Percentiles rank a stretch among this genome's conserved stretches.
Conservation (phyloP, 2,888 invertebrate species). For the Liopterus haemorrhoidalis region DNA sequence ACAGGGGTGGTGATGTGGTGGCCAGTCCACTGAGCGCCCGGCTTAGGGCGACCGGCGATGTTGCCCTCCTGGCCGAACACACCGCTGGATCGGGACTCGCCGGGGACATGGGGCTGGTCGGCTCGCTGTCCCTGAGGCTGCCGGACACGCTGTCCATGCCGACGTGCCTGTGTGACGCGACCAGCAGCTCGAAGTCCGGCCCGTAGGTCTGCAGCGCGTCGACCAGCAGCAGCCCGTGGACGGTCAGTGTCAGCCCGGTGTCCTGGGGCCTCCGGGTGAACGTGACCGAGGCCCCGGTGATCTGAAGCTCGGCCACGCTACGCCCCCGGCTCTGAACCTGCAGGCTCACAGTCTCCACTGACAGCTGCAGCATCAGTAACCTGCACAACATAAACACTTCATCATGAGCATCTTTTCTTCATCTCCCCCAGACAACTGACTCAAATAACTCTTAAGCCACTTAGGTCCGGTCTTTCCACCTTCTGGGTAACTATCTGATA, state of each 20-base stretch:
- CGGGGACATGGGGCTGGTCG: conserved; percentile 81
- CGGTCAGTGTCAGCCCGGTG: conserved; percentile 73
- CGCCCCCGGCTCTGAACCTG: conserved; percentile 82
- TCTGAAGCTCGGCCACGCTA: conserved; percentile 89
- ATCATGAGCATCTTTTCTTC: conserved; percentile 5
- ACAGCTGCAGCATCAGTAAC: conserved; percentile 76
- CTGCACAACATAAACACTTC: conserved; percentile 47
- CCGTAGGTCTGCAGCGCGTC: conserved; percentile 95
- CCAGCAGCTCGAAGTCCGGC: conserved; percentile 87
- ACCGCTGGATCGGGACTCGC: conserved; percentile 59
- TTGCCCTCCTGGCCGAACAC: conserved; percentile 38
- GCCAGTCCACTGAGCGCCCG: conserved; percentile 50
- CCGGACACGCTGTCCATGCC: conserved; percentile 93
- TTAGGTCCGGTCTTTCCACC: no score
- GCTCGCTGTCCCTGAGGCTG: conserved; percentile 85
- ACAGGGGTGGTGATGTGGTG: conserved; percentile 35
- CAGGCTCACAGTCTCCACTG: conserved; percentile 78
- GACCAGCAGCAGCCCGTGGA: conserved; percentile 86
- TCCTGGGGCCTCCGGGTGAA: conserved; percentile 69
- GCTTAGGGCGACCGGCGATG: conserved; percentile 52
- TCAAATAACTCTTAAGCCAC: conserved; percentile 4
- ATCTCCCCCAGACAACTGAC: neutral
- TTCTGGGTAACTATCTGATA: no score
- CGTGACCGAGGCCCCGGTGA: conserved; percentile 77
- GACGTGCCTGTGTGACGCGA: conserved; percentile 92